A percentile compares a stretch with the other conserved stretches of the same genome.
Evolutionary conservation across 2,797 vertebrate genomes (phyloP).

Genomic region (Notamacropus eugenii): DNA sequence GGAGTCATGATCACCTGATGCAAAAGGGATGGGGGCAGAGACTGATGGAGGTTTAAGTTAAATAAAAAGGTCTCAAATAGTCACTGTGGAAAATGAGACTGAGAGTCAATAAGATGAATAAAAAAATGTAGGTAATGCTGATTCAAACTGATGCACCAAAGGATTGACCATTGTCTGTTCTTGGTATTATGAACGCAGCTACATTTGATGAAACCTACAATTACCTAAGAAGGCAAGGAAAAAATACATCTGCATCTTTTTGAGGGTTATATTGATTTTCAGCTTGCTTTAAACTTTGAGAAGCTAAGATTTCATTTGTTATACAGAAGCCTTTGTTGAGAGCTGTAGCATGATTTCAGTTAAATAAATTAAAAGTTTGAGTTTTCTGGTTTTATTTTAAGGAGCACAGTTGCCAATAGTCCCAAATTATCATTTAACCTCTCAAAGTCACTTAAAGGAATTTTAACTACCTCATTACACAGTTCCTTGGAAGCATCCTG

Average conservation of each 20-base stretch:
- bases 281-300: not conserved
- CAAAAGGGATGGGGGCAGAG: not conserved
- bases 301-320: conserved; percentile 1
- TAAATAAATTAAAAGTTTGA: conserved; percentile 30
- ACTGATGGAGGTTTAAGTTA: not conserved
- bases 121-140: not conserved
- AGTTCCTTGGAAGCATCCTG: conserved; percentile 33
- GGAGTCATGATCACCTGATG: not conserved
- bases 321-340: conserved; percentile 40
- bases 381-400: not conserved
- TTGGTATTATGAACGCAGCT: not conserved
- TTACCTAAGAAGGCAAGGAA: not conserved
- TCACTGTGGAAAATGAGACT: not conserved
- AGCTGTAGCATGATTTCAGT: not conserved
- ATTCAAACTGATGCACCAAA: not conserved
- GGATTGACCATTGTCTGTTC: not conserved
- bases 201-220: not conserved
- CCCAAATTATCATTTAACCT: conserved; percentile 50
- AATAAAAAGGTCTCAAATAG: not conserved
- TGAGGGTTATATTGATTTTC: not conserved
- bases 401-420: not conserved
- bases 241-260: not conserved
- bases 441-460: conserved; percentile 53
- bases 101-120: not conserved
- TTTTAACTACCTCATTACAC: conserved; percentile 21